Conservation (phyloP, 2,888 invertebrate genomes). For the Sepiola atlantica region DNA sequence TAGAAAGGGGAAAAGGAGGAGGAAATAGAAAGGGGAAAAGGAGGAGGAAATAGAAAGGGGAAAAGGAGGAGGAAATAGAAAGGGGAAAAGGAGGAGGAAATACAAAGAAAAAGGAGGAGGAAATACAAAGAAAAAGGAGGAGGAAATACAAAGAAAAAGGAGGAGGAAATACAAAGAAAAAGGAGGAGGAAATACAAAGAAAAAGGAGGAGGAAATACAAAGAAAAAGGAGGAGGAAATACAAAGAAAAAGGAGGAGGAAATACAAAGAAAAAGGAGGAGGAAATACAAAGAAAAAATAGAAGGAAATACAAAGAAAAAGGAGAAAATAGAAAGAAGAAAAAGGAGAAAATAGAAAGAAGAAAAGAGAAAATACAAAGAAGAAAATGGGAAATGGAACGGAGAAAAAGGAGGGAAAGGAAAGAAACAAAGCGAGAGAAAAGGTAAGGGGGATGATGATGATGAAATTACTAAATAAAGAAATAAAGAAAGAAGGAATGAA, state of each 20-base stretch:
- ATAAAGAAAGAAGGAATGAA: background rate
- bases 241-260: background rate
- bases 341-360: too few species aligned
- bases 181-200: background rate
- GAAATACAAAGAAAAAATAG: background rate
- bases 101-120: background rate
- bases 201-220: background rate
- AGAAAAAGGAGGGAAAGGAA: too few species aligned
- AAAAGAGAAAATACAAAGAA: too few species aligned
- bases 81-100: background rate
- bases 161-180: background rate
- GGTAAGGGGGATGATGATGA: too few species aligned
- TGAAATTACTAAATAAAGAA: background rate
- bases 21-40: background rate
- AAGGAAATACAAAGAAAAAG: background rate
- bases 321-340: background rate
- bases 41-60: background rate
- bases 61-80: background rate
- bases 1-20: background rate
- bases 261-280: background rate
- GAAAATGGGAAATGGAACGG: background rate
- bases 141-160: background rate
- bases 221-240: background rate
- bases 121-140: background rate
- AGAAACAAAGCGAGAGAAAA: too few species aligned